Percentiles rank a stretch among this genome's conserved stretches.
phyloP scores from a whole-genome alignment of 2,888 invertebrate species.

The Hermaeophaga mercurialis region DNA sequence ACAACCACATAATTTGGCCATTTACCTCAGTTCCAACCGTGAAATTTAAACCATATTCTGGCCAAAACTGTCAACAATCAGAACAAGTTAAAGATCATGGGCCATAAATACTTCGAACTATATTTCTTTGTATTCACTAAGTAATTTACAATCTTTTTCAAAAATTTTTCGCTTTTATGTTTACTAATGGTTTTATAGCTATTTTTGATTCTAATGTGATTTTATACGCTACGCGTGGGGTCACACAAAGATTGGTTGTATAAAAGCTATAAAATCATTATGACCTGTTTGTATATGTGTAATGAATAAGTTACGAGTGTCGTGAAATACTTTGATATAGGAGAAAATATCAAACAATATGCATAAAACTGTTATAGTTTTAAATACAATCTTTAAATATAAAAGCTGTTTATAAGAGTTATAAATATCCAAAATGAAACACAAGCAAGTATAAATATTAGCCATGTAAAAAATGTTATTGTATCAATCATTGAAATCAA shows the following conservation, averaged over 20 bases:
- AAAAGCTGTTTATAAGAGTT: too few relatives aligned
- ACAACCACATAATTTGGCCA: slow-evolving; percentile 8
- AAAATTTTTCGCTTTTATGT: not conserved
- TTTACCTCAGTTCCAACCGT: slow-evolving; percentile 19
- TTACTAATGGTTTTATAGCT: slow-evolving; percentile 24
- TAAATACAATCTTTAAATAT: too few relatives aligned
- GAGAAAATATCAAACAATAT: not conserved
- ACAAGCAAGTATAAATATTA: too few relatives aligned
- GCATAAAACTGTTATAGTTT: too few relatives aligned
- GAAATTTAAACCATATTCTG: slow-evolving; percentile 35
- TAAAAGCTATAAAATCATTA: slow-evolving; percentile 5
- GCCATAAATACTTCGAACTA: slow-evolving; percentile 32
- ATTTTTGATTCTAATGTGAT: slow-evolving; percentile 9
- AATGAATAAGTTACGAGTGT: not conserved
- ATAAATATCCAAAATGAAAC: too few relatives aligned
- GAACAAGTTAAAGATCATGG: slow-evolving; percentile 33
- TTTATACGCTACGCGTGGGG: slow-evolving; percentile 20
- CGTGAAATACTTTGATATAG: not conserved
- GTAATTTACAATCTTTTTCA: slow-evolving; percentile 26
- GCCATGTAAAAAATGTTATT: too few relatives aligned
- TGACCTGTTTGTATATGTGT: not conserved
- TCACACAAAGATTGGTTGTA: not conserved
- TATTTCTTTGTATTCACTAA: slow-evolving; percentile 19
- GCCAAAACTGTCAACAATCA: slow-evolving; percentile 41
- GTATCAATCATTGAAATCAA: too few relatives aligned